Evolutionary conservation across 2,888 invertebrate genomes (phyloP), one percentile per base, ranked within the genome.

Genomic region (Yponomeuta sedellus): DNA sequence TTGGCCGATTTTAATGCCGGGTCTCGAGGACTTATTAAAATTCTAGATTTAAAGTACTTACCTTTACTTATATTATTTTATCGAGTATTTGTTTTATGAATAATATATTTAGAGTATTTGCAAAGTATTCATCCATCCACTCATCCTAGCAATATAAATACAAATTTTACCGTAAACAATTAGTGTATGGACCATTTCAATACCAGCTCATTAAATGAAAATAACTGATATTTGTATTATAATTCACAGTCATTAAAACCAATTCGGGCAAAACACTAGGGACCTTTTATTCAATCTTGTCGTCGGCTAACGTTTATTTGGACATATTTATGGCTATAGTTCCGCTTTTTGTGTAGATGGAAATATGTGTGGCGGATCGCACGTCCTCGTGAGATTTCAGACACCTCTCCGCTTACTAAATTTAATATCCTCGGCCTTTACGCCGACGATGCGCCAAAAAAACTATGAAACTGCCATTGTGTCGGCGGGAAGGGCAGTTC

Each of bases 331-430:
- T 92, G 90, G 91, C 89, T 88, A 90, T 90, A 90, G 91, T 89
- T 91, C 89, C 85, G 88, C 88, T 90, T 92, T 92, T 92, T 92
- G 91, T 90, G 82, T 77, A 74, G 86, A 87, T 86, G 91, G 87
- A 92, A 92, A 91, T 92, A 92, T 92, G 92, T 91, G 92, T 91
- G 91, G 92, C 91, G 91, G 90, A 85, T 91, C 89, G 90, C 92
- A 90, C 91, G 90, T 90, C 88, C 84, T 85, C 89, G 91, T 85
- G 92, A 90, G 91, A 92, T 88, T 91, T 90, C 84, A 86, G 90
- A 92, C 92, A 92, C 92, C 91, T 91, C 89, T 85, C 84, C 86
- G 86, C 85, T 90, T 90, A 91, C 90, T 90, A 90, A 91, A 90
- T 90, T 90, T 90, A 90, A 90, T 90, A 90, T 90, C 88, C 83